These are phyloP conservation scores for Cephalopachus bancanus DNA, from an alignment of 2,797 vertebrate species.

Conservation along the genomic window DNA sequence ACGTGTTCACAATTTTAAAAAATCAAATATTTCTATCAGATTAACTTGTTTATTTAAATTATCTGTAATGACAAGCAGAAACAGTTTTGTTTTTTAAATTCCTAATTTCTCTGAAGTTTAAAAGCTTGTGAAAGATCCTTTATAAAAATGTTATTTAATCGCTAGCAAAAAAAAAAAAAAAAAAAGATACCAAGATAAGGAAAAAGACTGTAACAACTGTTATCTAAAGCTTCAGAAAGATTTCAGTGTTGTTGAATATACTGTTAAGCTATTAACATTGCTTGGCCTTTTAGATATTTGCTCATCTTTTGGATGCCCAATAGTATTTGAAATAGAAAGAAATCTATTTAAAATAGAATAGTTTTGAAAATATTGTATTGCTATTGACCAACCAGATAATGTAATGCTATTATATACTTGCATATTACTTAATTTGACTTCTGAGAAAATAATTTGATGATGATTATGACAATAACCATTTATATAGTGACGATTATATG, in stretches of 20 bases:
- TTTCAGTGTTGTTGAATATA: background rate
- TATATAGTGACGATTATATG: background rate
- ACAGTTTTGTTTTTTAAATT: background rate
- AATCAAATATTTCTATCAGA: background rate
- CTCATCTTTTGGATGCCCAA: background rate
- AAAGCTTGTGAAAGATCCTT: slow-evolving; percentile 32
- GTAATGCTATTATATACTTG: background rate
- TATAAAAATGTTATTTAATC: slow-evolving; percentile 39
- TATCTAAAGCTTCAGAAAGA: slow-evolving; percentile 4
- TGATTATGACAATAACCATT: background rate
- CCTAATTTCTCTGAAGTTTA: background rate
- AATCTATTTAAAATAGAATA: background rate
- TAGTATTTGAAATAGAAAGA: slow-evolving; percentile 44
- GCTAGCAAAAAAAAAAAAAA: background rate
- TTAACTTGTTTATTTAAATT: slow-evolving; percentile 14
- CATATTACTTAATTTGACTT: background rate
- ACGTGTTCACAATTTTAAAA: slow-evolving; percentile 17
- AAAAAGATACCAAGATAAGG: background rate
- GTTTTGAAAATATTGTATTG: slow-evolving; percentile 15
- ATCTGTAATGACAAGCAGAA: slow-evolving; percentile 44
- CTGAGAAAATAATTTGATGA: background rate
- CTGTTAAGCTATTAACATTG: background rate
- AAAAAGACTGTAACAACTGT: background rate
- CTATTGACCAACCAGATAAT: background rate
- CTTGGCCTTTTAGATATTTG: slow-evolving; percentile 30